A percentile compares a stretch with the other conserved stretches of the same genome.
Evolutionary conservation across 2,888 invertebrate species (phyloP).

Genomic region (Linnaemya tessellans): DNA sequence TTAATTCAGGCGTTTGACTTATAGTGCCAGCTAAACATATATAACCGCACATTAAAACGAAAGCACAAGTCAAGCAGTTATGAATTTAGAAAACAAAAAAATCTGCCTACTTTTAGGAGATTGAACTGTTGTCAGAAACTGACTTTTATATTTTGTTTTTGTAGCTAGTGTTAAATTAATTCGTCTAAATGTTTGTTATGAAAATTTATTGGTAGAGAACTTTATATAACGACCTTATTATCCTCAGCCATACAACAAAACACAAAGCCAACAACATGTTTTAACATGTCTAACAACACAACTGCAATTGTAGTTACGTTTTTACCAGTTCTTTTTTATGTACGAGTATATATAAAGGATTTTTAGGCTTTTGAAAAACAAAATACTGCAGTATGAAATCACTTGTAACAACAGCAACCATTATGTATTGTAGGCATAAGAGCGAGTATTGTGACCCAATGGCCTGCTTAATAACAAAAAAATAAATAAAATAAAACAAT

Average conservation of each 20-base stretch:
- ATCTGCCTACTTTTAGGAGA: slow-evolving; percentile 40
- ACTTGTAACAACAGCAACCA: slow-evolving; percentile 64
- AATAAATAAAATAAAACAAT: slow-evolving; percentile 37
- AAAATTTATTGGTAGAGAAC: slow-evolving; percentile 65
- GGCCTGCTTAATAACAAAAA: slow-evolving; percentile 64
- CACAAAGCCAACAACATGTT: slow-evolving; percentile 52
- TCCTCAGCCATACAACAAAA: slow-evolving; percentile 61
- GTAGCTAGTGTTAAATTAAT: slow-evolving; percentile 35
- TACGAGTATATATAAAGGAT: slow-evolving; percentile 39
- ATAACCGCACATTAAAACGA: background rate
- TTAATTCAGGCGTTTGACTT: slow-evolving; percentile 46
- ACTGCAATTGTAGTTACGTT: slow-evolving; percentile 63
- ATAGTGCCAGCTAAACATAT: background rate
- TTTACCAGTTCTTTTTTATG: slow-evolving; percentile 20
- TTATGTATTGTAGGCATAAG: slow-evolving; percentile 32
- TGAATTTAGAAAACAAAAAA: slow-evolving; percentile 9
- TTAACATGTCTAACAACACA: slow-evolving; percentile 67
- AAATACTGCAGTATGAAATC: slow-evolving; percentile 75
- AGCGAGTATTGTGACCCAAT: slow-evolving; percentile 70
- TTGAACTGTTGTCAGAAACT: slow-evolving; percentile 47
- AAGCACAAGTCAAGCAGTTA: slow-evolving; percentile 50
- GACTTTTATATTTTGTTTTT: slow-evolving; percentile 1
- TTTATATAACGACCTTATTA: slow-evolving; percentile 71
- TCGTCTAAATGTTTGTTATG: slow-evolving; percentile 40
- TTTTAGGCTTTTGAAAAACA: slow-evolving; percentile 56